phyloP scores from a whole-genome alignment of 2,113 vertebrate species.

The Calyptommatus sinebrachiatus region DNA sequence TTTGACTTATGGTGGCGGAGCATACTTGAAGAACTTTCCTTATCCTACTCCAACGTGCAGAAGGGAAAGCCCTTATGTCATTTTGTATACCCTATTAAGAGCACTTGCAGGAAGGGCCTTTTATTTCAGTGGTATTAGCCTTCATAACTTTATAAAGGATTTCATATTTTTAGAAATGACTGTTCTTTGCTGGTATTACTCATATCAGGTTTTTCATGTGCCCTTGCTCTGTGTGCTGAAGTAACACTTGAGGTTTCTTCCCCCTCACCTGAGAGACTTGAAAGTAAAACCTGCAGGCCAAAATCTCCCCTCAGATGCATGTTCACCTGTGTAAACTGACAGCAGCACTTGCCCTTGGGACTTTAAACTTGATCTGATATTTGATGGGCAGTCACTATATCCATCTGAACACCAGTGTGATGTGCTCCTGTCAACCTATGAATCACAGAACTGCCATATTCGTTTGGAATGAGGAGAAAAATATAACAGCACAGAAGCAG shows the following conservation, averaged over 20 bases:
- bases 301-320: constrained; percentile 62
- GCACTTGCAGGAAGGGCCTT: too few relatives aligned
- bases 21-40: too few relatives aligned
- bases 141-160: not conserved
- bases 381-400: constrained; percentile 60
- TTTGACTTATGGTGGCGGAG: not conserved
- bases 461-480: constrained; percentile 51
- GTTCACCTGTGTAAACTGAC: constrained; percentile 69
- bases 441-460: constrained; percentile 65
- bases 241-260: constrained; percentile 44
- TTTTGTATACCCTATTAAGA: too few relatives aligned
- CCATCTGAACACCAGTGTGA: constrained; percentile 66
- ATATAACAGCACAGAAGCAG: constrained; percentile 53
- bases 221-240: constrained; percentile 57
- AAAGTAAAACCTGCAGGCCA: constrained; percentile 66
- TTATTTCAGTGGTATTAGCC: not conserved
- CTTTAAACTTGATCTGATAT: constrained; percentile 67
- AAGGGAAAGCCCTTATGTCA: too few relatives aligned
- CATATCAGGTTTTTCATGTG: constrained; percentile 51
- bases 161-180: constrained; percentile 25
- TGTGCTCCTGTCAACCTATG: constrained; percentile 67
- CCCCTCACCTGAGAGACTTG: constrained; percentile 45
- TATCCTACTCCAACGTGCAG: too few relatives aligned
- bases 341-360: constrained; percentile 70
- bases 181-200: constrained; percentile 17